A percentile compares a stretch with the other conserved stretches of the same genome.
Evolutionary conservation across 2,113 vertebrate genomes (phyloP).

Genomic region (Hucho hucho): DNA sequence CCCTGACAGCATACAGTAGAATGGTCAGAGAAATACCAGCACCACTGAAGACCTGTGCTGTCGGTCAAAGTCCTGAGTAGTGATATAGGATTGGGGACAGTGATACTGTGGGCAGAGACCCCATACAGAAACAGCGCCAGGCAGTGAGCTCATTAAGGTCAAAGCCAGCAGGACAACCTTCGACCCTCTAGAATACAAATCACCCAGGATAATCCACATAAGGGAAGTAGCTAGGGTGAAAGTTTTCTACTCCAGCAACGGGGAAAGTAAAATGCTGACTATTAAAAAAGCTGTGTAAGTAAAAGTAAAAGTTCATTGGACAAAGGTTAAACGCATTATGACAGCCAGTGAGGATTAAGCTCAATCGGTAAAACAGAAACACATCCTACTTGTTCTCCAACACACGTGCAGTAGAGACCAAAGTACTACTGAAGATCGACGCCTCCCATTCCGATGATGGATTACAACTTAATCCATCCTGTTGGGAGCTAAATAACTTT

Average conservation of each 20-base stretch:
- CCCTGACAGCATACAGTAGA: no score
- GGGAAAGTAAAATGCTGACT: background rate
- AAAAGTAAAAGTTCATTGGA: background rate
- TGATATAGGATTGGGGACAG: no score
- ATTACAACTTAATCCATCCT: no score
- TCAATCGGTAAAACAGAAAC: background rate
- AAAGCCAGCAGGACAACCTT: background rate
- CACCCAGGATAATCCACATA: background rate
- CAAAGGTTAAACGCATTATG: background rate
- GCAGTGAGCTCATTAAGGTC: conserved; percentile 4
- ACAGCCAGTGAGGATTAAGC: background rate
- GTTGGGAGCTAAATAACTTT: no score
- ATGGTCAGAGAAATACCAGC: no score
- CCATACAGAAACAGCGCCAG: background rate
- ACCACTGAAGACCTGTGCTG: no score
- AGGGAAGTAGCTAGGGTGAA: background rate
- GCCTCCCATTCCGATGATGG: no score
- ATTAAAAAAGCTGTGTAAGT: background rate
- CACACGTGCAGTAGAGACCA: no score
- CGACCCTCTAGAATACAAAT: conserved; percentile 29
- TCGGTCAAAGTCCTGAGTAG: no score
- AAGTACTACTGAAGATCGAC: no score
- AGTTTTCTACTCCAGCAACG: background rate
- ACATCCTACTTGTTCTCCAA: no score
- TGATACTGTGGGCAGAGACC: no score